These are phyloP conservation scores for Scotopteryx bipunctaria DNA, from an alignment of 2,888 invertebrate species.

Conservation along the genomic window DNA sequence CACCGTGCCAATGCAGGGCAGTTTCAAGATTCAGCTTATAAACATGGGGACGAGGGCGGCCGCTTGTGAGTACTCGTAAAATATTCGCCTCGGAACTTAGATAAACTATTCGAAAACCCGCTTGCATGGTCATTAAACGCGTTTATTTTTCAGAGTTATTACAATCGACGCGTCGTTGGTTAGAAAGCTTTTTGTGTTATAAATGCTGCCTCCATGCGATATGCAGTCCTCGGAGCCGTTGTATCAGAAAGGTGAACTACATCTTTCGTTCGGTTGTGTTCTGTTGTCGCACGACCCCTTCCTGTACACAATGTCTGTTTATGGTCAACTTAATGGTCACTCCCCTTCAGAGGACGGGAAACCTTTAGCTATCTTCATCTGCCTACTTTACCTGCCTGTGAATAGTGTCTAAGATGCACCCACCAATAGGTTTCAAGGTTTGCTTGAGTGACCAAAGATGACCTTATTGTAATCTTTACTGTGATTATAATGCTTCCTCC, in stretches of 20 bases:
- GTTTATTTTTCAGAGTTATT: slow-evolving; percentile 78
- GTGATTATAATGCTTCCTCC: slow-evolving; percentile 14
- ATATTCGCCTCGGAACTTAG: slow-evolving; percentile 28
- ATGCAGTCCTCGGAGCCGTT: slow-evolving; percentile 74
- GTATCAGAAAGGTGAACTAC: slow-evolving; percentile 76
- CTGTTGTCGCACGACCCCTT: slow-evolving; percentile 37
- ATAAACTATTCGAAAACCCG: slow-evolving; percentile 39
- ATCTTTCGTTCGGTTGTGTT: slow-evolving; percentile 31
- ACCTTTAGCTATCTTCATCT: not conserved
- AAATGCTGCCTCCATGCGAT: slow-evolving; percentile 68
- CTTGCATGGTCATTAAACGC: slow-evolving; percentile 75
- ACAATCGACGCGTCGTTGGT: slow-evolving; percentile 63
- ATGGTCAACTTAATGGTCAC: slow-evolving; percentile 30
- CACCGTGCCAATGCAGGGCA: slow-evolving; percentile 85
- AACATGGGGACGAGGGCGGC: slow-evolving; percentile 97
- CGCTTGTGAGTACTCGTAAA: slow-evolving; percentile 88
- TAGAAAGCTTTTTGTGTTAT: slow-evolving; percentile 78
- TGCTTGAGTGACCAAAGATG: slow-evolving; percentile 20
- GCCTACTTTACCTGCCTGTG: not conserved
- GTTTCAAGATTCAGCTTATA: slow-evolving; percentile 87
- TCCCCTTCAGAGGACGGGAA: slow-evolving; percentile 1
- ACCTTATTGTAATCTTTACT: slow-evolving; percentile 16
- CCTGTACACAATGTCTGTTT: slow-evolving; percentile 26
- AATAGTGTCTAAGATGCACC: not conserved
- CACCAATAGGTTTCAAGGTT: not conserved